Conservation (phyloP, 2,113 vertebrate genomes). For the Carassius carassius region DNA sequence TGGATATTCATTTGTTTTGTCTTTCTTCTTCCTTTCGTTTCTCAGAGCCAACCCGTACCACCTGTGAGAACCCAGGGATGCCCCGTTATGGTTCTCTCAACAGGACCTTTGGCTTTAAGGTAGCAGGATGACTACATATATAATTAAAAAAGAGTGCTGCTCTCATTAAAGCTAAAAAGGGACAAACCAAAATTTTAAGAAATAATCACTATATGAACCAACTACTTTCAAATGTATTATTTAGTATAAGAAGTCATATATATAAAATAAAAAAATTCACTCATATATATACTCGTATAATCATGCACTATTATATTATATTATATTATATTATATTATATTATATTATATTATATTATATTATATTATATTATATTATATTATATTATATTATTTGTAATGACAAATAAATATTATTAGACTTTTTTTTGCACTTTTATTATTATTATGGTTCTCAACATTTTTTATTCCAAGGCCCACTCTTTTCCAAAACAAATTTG, state of each 20-base stretch:
- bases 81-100: slow-evolving; percentile 93
- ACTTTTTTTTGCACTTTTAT: too few species aligned
- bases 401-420: not conserved
- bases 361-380: too few species aligned
- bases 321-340: not conserved
- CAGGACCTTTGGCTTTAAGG: slow-evolving; percentile 95
- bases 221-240: not conserved
- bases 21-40: slow-evolving; percentile 54
- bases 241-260: not conserved
- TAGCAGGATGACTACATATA: slow-evolving; percentile 59
- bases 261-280: not conserved
- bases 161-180: not conserved
- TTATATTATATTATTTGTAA: too few species aligned
- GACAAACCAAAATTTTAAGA: not conserved
- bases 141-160: not conserved
- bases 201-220: not conserved
- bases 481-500: not conserved
- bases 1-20: slow-evolving; percentile 57
- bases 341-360: not conserved
- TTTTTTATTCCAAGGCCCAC: not conserved
- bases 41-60: slow-evolving; percentile 90
- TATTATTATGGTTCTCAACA: not conserved
- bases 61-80: slow-evolving; percentile 93
- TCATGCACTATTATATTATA: not conserved
- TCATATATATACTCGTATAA: not conserved